These are phyloP conservation scores for Protophormia terraenovae DNA, from an alignment of 2,888 invertebrate species.

Conservation along the genomic window DNA sequence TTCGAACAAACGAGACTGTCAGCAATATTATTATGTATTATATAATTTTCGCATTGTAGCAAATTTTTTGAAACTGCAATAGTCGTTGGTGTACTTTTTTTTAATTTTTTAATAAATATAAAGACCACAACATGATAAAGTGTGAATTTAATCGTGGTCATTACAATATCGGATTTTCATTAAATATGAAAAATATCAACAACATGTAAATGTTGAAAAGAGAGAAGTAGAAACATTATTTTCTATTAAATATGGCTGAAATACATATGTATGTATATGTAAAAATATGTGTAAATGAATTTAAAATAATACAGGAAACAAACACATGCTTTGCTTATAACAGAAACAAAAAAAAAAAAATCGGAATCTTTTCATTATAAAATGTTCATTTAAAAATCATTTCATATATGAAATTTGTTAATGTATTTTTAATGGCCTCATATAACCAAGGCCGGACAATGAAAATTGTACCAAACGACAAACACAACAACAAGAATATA, in stretches of 20 bases:
- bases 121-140: slow-evolving; percentile 7
- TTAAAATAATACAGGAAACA: not conserved
- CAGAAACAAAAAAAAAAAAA: not conserved
- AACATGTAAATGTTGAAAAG: not conserved
- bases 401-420: slow-evolving; percentile 26
- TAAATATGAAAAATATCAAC: not conserved
- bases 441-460: not conserved
- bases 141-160: slow-evolving; percentile 18
- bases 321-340: not conserved
- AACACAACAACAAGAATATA: not conserved
- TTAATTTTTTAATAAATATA: not conserved
- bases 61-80: not conserved
- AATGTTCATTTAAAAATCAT: slow-evolving; percentile 29
- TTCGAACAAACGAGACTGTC: not conserved
- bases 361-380: not conserved
- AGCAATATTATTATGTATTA: too few species aligned
- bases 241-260: not conserved
- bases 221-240: not conserved
- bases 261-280: not conserved
- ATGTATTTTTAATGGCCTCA: slow-evolving; percentile 48
- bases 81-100: not conserved
- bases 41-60: not conserved
- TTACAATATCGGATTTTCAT: slow-evolving; percentile 6
- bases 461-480: not conserved
- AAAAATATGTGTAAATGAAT: not conserved